Percentiles rank a stretch among this genome's conserved stretches.
Conservation (phyloP, 2,797 vertebrate species). For the Vireo griseus region DNA sequence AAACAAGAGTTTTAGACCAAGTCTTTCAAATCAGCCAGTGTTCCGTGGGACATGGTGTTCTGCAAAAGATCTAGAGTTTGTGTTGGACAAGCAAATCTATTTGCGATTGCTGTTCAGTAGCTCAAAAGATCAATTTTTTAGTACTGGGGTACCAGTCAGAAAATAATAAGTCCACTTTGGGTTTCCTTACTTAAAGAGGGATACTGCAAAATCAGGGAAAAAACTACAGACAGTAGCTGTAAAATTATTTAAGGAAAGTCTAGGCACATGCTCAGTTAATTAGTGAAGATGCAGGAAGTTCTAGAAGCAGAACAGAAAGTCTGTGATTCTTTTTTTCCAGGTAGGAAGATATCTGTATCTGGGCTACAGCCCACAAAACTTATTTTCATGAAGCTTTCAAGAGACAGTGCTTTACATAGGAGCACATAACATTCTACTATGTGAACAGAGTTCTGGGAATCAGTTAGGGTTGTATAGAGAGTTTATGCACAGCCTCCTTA, state of each 20-base stretch:
- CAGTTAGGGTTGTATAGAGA: neutral
- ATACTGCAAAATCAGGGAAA: neutral
- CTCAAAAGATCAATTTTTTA: neutral
- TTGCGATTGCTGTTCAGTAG: neutral
- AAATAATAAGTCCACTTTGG: neutral
- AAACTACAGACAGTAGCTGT: neutral
- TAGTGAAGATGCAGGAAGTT: neutral
- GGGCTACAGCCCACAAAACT: neutral
- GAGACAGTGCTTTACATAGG: neutral
- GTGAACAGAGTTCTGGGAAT: neutral
- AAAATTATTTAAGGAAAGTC: neutral
- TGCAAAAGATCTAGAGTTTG: neutral
- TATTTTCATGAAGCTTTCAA: neutral
- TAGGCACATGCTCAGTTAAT: neutral
- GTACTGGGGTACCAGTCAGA: neutral
- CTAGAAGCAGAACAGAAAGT: neutral
- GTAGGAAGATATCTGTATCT: neutral
- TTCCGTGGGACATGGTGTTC: neutral
- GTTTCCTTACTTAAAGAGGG: neutral
- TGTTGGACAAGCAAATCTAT: neutral
- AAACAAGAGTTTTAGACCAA: neutral
- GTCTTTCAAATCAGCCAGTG: neutral
- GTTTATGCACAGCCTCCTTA: neutral
- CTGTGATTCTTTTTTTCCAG: neutral
- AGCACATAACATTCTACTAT: neutral